Evolutionary conservation across 2,797 vertebrate genomes (phyloP), one percentile per base, ranked within the genome.

Genomic region (Peromyscus nudipes): DNA sequence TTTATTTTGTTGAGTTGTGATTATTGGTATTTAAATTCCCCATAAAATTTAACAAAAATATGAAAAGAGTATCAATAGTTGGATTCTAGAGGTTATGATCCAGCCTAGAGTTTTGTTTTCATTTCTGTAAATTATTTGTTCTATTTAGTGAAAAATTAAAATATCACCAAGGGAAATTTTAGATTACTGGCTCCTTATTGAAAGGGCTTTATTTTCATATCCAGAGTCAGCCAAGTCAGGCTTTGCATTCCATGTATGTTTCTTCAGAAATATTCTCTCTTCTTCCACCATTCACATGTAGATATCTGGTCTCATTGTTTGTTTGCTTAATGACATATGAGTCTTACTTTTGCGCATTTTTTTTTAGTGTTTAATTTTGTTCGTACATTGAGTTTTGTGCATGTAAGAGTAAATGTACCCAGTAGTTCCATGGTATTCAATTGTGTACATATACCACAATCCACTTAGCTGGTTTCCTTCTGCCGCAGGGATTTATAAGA

Each of bases 111-210:
- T 17, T 69, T 84, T 69, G 65, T 88, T 83, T 84, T 43, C 60
- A 91, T 52, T 62, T 93, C 49, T 77, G 43, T 81, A 92, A 91
- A 76, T 90, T 73, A 55, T 52, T 92, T 85, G 43, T 55, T 89
- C 19, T 75, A 60, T 52, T 13, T 94, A 77, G 43, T 73, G n/a
- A 96, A 71, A 94, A 81, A 92, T 62, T 94, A 55, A 95, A 85
- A 52, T 31, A 89, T 43, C 79, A 62, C 60, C 37, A 86, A 86
- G 12, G 55, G 29, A 34, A 93, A 76, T 49, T 91, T 85, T 69
- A 12, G 29, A 69, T 73, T 17, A 17, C 14, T 29, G 7, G 14
- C 6, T 86, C 67, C 79, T 93, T 19, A 83, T 83, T 71, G 31
- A 49, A 40, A 73, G 57, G 46, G 31, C 8, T 96, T 77, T 60